Conservation (phyloP, 1,140 invertebrate species). For the Drosophila arizonae region DNA sequence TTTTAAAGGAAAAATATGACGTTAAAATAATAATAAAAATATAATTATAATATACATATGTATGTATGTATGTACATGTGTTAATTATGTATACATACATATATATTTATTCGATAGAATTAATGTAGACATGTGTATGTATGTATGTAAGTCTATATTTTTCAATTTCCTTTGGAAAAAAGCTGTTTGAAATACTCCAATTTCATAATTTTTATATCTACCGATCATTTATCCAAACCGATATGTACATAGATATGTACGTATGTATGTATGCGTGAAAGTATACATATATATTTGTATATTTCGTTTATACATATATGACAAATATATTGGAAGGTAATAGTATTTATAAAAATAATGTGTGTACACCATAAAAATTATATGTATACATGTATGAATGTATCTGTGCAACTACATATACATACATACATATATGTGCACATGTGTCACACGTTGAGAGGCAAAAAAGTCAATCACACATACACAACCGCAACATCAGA, state of each 20-base stretch:
- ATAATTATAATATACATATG: too few species aligned
- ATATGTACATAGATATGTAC: conserved; percentile 8
- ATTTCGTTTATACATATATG: conserved; percentile 3
- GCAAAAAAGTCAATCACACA: conserved; percentile 59
- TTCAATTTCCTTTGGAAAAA: too few species aligned
- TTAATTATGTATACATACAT: too few species aligned
- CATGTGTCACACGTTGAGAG: conserved; percentile 62
- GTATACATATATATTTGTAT: not conserved
- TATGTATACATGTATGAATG: not conserved
- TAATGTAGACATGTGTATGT: too few species aligned
- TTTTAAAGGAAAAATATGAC: not conserved
- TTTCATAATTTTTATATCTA: too few species aligned
- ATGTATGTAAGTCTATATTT: too few species aligned
- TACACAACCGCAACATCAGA: conserved; percentile 39
- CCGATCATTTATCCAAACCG: too few species aligned
- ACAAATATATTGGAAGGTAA: conserved; percentile 1
- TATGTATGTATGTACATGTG: too few species aligned
- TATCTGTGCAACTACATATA: conserved; percentile 7
- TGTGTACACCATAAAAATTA: conserved; percentile 19
- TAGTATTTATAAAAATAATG: not conserved
- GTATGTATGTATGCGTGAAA: not conserved
- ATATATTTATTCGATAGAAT: too few species aligned
- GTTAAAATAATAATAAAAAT: too few species aligned
- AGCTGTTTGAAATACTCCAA: too few species aligned
- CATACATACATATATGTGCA: conserved; percentile 36